Evolutionary conservation across 37 sponge, comb jelly and placozoan species (phyloP), one percentile per base, ranked within the genome.

Genomic region (Diacarnus erythraeanus): DNA sequence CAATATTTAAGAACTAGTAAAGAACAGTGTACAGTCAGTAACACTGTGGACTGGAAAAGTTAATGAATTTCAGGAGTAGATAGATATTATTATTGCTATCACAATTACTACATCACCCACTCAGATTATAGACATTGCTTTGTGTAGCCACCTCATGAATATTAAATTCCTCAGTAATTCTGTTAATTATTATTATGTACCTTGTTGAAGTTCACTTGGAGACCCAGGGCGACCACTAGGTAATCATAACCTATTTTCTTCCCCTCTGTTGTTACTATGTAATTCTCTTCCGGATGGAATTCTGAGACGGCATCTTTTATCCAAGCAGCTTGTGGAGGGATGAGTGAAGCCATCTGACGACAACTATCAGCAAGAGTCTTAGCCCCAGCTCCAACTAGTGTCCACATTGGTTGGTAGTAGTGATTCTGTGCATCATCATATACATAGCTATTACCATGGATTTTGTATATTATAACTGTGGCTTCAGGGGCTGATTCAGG

Each of bases 361-460:
- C 76, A 29, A n/a, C 85, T 78, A 29, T 91, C 68, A 27, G 74
- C 84, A 36, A 88, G 47, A 5, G 77, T 78, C 70, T 91, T 91
- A 0, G 79, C 69, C 0, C 95, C 95, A 67, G 78, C 83, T 26
- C 95, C 95, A 59, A 95, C 92, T 63, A 95, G 72, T 21, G 95
- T 95, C 83, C 83, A 95, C 87, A 95, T 86, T n/a, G 95, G 95
- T 69, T 95, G 95, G 35, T 95, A 95, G 76, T 91, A 95, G 38
- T 95, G 95, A n/a, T 47, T 38, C 95, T 83, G 59, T 87, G 80
- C 59, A 77, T 80, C 34, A 64, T 77, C 22, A 77, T 79, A 2
- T 42, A 5, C 42, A 43, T 72, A 30, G 29, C 34, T 30, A 76
- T 77, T 0, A 87, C 72, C 38, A 77, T 71, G 22, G 88, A 90